Conservation (phyloP, 2,888 invertebrate genomes). For the Piscicola geometra region DNA sequence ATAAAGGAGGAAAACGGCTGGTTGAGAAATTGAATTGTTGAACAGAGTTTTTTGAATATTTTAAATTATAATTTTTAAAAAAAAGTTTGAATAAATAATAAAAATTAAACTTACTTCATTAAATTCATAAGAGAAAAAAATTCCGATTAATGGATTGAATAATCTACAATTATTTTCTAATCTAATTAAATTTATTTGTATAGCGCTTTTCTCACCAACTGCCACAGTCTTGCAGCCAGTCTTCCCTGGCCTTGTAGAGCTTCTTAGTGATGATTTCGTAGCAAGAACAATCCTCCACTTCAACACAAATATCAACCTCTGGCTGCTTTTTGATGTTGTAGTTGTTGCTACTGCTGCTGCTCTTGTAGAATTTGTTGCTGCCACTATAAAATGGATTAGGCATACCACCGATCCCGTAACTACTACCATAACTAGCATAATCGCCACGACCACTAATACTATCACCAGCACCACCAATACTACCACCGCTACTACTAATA, state of each 20-base stretch:
- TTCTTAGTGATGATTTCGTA: constrained; percentile 72
- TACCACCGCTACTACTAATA: neutral
- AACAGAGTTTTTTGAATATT: no score
- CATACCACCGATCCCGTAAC: neutral
- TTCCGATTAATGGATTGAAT: no score
- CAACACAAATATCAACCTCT: constrained; percentile 64
- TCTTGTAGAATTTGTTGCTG: neutral
- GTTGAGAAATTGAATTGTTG: no score
- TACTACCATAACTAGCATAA: neutral
- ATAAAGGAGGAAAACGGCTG: no score
- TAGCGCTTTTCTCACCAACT: neutral
- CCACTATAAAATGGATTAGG: neutral
- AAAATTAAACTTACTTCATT: no score
- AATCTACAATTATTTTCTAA: no score
- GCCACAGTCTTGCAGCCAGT: constrained; percentile 7
- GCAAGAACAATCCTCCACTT: constrained; percentile 72
- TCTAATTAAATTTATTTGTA: neutral
- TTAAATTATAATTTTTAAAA: no score
- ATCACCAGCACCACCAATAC: neutral
- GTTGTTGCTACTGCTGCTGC: neutral
- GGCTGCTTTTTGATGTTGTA: constrained; percentile 23
- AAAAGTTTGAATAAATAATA: no score
- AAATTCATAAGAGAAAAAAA: no score
- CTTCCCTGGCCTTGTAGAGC: constrained; percentile 26
- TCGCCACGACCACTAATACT: neutral